These are phyloP conservation scores for Saguinus imperator DNA, from an alignment of 2,113 vertebrate genomes.

Conservation along the genomic window DNA sequence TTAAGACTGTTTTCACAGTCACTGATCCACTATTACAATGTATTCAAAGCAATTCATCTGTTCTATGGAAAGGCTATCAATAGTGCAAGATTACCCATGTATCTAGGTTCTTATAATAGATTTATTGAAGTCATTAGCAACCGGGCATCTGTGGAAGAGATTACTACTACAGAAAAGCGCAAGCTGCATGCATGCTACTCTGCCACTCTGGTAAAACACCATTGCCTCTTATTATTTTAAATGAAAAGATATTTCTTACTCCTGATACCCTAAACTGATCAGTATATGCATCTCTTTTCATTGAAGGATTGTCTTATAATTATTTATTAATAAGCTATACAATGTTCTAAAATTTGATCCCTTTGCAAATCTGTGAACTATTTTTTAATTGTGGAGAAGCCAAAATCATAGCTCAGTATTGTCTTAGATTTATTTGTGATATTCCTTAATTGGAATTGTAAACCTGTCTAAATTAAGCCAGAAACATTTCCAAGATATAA, in stretches of 20 bases:
- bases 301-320: not conserved
- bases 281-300: not conserved
- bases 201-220: not conserved
- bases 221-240: not conserved
- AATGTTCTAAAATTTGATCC: not conserved
- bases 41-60: slow-evolving; percentile 40
- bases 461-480: not conserved
- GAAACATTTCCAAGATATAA: not conserved
- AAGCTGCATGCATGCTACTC: not conserved
- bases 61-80: slow-evolving; percentile 39
- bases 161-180: not conserved
- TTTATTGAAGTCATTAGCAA: slow-evolving; percentile 4
- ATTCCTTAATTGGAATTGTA: not conserved
- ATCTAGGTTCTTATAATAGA: not conserved
- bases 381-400: not conserved
- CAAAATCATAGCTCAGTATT: not conserved
- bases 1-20: not conserved
- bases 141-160: not conserved
- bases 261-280: not conserved
- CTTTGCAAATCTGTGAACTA: not conserved
- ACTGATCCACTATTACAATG: slow-evolving; percentile 12
- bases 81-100: slow-evolving; percentile 42
- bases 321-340: not conserved
- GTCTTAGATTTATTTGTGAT: not conserved
- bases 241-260: not conserved